Conservation (phyloP, 2,113 vertebrate species). For the Mugil cephalus region DNA sequence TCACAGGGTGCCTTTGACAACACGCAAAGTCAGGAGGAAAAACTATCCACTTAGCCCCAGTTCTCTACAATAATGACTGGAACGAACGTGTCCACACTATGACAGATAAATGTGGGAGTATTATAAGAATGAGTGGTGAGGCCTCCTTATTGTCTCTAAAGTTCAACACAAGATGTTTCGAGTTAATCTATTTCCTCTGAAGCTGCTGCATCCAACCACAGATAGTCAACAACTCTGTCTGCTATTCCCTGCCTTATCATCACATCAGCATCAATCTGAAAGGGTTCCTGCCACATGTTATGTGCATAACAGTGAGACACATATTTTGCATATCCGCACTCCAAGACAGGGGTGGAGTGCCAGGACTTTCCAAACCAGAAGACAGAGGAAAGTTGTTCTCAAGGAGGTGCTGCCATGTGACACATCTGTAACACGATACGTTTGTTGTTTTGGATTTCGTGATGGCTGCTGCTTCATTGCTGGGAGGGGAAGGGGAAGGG, state of each 20-base stretch:
- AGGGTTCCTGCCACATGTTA: constrained; percentile 52
- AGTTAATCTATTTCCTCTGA: neutral
- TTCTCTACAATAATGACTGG: neutral
- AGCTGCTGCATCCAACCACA: constrained; percentile 10
- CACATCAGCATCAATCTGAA: constrained; percentile 20
- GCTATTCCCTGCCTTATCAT: constrained; percentile 28
- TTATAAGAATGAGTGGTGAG: too few species aligned
- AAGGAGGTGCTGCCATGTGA: constrained; percentile 38
- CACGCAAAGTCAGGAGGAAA: neutral
- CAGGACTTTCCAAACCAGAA: constrained; percentile 39
- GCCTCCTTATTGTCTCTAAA: too few species aligned
- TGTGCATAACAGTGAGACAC: constrained; percentile 11
- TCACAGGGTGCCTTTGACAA: constrained; percentile 10
- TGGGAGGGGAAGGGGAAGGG: constrained; percentile 51
- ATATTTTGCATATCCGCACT: constrained; percentile 45
- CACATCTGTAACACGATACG: constrained; percentile 57
- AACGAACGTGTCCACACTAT: neutral
- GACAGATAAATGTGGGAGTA: neutral
- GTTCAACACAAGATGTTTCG: too few species aligned
- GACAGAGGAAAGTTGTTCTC: constrained; percentile 23
- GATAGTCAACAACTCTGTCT: constrained; percentile 1
- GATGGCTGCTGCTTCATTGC: constrained; percentile 41
- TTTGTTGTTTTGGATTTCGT: constrained; percentile 66
- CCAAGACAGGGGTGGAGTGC: constrained; percentile 8
- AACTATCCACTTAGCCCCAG: neutral